phyloP scores from a whole-genome alignment of 2,888 invertebrate species.

The Parapristionchus giblindavisi region DNA sequence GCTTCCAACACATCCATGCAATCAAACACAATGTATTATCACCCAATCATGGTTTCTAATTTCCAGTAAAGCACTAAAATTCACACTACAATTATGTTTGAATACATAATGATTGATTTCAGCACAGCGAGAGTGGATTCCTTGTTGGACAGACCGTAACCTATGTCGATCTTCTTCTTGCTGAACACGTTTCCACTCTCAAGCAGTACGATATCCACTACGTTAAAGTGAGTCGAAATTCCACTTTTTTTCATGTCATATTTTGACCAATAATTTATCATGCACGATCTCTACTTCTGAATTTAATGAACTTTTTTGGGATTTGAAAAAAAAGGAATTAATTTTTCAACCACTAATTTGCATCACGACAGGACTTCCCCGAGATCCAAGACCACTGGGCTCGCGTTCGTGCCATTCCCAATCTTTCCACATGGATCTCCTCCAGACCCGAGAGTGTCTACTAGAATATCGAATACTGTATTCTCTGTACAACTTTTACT shows the following conservation, averaged over 20 bases:
- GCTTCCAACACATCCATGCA: neutral
- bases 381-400: constrained; percentile 38
- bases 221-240: constrained; percentile 15
- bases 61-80: too few relatives aligned
- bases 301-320: neutral
- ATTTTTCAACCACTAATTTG: neutral
- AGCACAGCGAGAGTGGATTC: constrained; percentile 32
- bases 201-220: constrained; percentile 33
- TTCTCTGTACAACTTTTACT: too few relatives aligned
- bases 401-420: constrained; percentile 28
- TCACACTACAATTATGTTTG: too few relatives aligned
- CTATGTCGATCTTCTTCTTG: constrained; percentile 33
- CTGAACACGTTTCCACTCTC: constrained; percentile 37
- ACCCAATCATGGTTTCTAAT: too few relatives aligned
- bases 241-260: neutral
- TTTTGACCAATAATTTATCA: too few relatives aligned
- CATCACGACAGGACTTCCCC: constrained; percentile 14
- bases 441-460: constrained; percentile 35
- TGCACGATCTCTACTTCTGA: too few relatives aligned
- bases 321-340: neutral
- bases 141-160: constrained; percentile 36
- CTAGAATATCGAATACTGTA: too few relatives aligned
- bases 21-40: too few relatives aligned
- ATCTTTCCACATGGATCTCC: constrained; percentile 28
- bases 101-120: neutral